phyloP scores from a whole-genome alignment of 2,888 invertebrate species.

The Meandrusa payeni region DNA sequence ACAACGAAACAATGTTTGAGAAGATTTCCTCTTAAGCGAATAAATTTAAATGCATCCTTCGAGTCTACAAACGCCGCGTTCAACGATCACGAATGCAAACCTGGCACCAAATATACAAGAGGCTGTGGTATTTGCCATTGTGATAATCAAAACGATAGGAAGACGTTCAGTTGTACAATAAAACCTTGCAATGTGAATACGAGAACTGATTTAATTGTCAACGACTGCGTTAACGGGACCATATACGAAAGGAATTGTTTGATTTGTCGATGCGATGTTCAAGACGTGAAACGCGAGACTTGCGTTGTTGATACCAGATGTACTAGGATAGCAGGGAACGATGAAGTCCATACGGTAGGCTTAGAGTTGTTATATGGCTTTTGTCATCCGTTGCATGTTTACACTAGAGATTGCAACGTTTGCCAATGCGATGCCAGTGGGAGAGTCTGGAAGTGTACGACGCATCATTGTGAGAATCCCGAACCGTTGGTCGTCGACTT shows the following conservation, averaged over 20 bases:
- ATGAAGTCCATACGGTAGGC: conserved; percentile 7
- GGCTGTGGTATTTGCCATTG: conserved; percentile 63
- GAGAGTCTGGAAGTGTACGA: conserved; percentile 46
- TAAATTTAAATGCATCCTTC: conserved; percentile 7
- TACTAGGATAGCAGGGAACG: conserved; percentile 1
- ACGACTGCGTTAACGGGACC: conserved; percentile 45
- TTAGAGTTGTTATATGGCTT: conserved; percentile 45
- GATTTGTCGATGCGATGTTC: conserved; percentile 45
- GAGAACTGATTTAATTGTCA: conserved; percentile 15
- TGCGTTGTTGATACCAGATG: conserved; percentile 43
- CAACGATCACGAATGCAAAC: conserved; percentile 42
- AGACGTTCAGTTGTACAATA: conserved; percentile 63
- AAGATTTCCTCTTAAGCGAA: conserved; percentile 6
- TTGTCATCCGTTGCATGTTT: conserved; percentile 55
- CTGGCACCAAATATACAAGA: conserved; percentile 46
- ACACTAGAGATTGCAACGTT: conserved; percentile 50
- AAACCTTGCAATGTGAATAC: conserved; percentile 38
- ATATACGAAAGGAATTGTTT: conserved; percentile 48
- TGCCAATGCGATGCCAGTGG: conserved; percentile 56
- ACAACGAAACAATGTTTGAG: conserved; percentile 57
- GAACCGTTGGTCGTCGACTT: conserved; percentile 44
- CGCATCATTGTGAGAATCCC: conserved; percentile 35
- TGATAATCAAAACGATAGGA: conserved; percentile 35
- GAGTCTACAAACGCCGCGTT: conserved; percentile 27
- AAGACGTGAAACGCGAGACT: conserved; percentile 37